Base-by-base conservation (phyloP, 2,888 invertebrate species). In the Chymomyza caudatula region DNA sequence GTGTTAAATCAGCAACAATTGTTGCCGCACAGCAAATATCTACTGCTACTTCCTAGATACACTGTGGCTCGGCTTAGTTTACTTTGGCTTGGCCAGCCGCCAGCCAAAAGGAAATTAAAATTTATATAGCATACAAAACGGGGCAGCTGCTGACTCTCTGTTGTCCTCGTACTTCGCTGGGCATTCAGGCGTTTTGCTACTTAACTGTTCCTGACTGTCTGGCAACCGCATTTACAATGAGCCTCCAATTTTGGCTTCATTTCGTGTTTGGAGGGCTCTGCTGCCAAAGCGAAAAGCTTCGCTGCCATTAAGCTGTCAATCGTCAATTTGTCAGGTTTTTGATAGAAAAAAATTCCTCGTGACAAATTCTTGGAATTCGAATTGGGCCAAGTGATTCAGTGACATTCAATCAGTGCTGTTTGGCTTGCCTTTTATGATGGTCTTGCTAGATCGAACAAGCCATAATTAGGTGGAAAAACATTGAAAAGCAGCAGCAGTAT, bases 1-100 rank as follows among this genome's bases (percentile, higher is more conserved):
- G 67, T 84, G 85, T 81, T 84, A 78, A 84, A 76, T 79, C 82
- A 84, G 85, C 78, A 79, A 79, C 79, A 84, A 84, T 79, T 84
- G 85, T 78, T 81, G 74, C 65, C 4, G 6, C 25, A 25, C 25
- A 5, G 25, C 23, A 23, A 23, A 2, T 23, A 23, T 23, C 23
- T 23, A 1, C n/a, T 4, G 23, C 23, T 23, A 4, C 5, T 23
- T 23, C 5, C 23, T 23, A 4, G 23, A 2, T 4, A 23, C 23
- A 23, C 4, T 23, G 3, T 23, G 23, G 23, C 5, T 23, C 23
- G 23, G 23, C 23, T 23, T 23, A 23, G 23, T 23, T 23, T 23
- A 23, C 23, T 43, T 43, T 43, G 47, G 60, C 63, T 71, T 75
- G 75, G 75, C 74, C 62, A 62, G 68, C 74, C 69, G 85, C 79